Evolutionary conservation across 37 sponge, comb jelly and placozoan species (phyloP).

Genomic region (Oopsacas minuta): DNA sequence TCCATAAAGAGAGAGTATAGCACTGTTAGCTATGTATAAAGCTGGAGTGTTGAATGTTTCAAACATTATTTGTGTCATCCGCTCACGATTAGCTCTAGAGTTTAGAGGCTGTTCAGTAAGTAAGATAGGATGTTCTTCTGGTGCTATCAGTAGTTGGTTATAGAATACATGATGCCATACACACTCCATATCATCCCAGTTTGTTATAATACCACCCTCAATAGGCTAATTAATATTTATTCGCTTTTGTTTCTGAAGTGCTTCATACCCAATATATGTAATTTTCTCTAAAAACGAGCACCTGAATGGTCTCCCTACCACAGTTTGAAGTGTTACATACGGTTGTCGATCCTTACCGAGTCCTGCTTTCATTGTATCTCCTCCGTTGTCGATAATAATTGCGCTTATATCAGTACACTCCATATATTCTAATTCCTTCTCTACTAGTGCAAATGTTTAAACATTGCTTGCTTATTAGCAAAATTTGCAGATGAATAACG

Average conservation of each 20-base stretch:
- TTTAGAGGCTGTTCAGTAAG: constrained; percentile 42
- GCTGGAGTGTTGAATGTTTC: constrained; percentile 36
- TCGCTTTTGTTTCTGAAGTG: constrained; percentile 13
- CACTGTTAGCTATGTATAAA: constrained; percentile 31
- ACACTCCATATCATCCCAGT: constrained; percentile 42
- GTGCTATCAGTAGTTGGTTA: not conserved
- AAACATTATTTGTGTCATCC: not conserved
- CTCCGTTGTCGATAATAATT: constrained; percentile 22
- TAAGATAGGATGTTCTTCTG: constrained; percentile 29
- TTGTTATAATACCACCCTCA: constrained; percentile 34
- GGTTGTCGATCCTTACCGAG: constrained; percentile 37
- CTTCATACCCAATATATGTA: constrained; percentile 27
- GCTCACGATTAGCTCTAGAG: constrained; percentile 36
- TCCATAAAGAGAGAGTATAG: constrained; percentile 40
- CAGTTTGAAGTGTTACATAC: constrained; percentile 29
- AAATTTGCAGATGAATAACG: no score
- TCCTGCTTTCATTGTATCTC: constrained; percentile 32
- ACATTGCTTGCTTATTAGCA: no score
- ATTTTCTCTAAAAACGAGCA: constrained; percentile 20
- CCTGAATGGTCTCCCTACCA: constrained; percentile 34
- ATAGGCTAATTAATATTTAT: constrained; percentile 31
- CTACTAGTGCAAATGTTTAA: no score
- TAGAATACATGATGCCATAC: constrained; percentile 27
- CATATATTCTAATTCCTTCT: constrained; percentile 1
- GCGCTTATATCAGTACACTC: not conserved